Percentiles rank a stretch among this genome's conserved stretches.
These are phyloP conservation scores for Microplitis mediator DNA, from an alignment of 1,140 invertebrate genomes.

Conservation along the genomic window DNA sequence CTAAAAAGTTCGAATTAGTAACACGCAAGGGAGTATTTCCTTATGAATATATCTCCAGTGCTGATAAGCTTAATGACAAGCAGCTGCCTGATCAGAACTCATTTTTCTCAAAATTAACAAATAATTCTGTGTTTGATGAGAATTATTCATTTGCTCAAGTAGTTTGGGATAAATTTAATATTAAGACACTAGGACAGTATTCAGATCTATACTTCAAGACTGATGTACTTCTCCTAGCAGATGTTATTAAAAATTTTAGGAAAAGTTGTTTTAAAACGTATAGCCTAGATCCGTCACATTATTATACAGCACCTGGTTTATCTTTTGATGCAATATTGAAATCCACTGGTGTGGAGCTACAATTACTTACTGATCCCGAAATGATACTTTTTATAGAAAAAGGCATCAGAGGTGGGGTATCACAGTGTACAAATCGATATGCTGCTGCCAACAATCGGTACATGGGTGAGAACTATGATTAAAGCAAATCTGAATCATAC, in stretches of 20 bases:
- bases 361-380: constrained; percentile 55
- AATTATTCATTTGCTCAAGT: no score
- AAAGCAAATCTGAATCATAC: constrained; percentile 43
- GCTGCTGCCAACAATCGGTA: constrained; percentile 57
- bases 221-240: not conserved
- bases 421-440: constrained; percentile 49
- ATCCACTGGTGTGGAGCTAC: constrained; percentile 56
- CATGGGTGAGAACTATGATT: constrained; percentile 45
- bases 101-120: no score
- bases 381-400: constrained; percentile 38
- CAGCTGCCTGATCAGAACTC: no score
- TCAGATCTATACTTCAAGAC: no score
- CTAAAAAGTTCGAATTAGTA: no score
- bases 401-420: constrained; percentile 49
- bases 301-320: constrained; percentile 50
- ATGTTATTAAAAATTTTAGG: constrained; percentile 52
- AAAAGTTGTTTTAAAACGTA: constrained; percentile 34
- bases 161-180: no score
- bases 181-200: no score
- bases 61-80: no score
- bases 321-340: constrained; percentile 22
- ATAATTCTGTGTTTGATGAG: no score
- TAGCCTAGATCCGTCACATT: constrained; percentile 47
- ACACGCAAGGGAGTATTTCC: no score
- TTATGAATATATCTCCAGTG: no score